Base-by-base conservation (phyloP, 1,140 invertebrate genomes). In the Drosophila insularis region DNA sequence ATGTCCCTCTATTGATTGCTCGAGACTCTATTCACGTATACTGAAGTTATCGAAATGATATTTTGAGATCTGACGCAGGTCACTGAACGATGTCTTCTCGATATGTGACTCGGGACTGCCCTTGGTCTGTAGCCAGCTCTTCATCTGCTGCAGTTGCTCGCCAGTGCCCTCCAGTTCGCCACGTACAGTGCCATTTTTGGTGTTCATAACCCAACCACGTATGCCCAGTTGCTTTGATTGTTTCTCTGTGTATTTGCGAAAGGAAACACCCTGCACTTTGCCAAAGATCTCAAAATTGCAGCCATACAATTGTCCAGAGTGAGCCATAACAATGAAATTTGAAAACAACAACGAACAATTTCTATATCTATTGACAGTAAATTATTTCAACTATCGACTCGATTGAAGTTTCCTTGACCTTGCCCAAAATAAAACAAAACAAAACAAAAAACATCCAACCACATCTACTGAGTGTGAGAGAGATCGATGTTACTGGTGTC, bases 151-250 rank as follows among this genome's bases (percentile, higher is more conserved):
- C 4, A 95, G 85, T 32, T 93, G 92, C 0, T 92, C 87, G 35
- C 85, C 71, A 2, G 90, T 78, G 13, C 95, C 95, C 91, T 95
- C 94, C 6, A 95, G 64, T 67, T 92, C 89, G 7, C 95, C 95
- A 39, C 93, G 80, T 0, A 95, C 95, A 11, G 94, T 95, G 0
- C 93, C 93, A 68, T 91, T 75, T 1, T 89, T 62, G 2, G 95
- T 95, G 78, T 95, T 95, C 92, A 93, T 93, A 39, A 94, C 93
- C 94, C 94, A 95, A 54, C 95, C 95, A 75, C 93, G 93, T 8
- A 95, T 70, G 10, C 93, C 93, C 1, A 94, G 86, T 63, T 92
- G 91, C 4, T 90, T 90, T 1, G 93, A 94, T 81, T 93, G 93
- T 63, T 90, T 92, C 74, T 94, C 92, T 0, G 95, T 95, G 78